These are phyloP conservation scores for Phoeniculus purpureus DNA, from an alignment of 2,797 vertebrate genomes.

Conservation along the genomic window DNA sequence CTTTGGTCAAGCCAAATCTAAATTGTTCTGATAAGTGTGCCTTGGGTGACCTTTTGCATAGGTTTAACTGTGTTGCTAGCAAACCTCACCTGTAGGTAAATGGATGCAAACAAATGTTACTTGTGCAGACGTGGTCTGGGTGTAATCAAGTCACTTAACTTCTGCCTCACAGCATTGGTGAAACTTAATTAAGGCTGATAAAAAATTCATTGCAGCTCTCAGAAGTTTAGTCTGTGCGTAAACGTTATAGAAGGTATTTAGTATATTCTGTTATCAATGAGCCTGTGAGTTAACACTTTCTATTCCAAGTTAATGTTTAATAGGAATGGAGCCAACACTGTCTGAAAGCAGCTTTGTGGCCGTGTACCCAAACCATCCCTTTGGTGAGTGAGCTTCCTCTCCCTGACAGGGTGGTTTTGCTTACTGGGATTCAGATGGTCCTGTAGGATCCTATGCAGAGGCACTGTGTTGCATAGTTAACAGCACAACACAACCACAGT, in stretches of 20 bases:
- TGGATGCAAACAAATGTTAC: background rate
- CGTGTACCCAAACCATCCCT: background rate
- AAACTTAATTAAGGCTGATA: background rate
- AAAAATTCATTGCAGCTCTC: background rate
- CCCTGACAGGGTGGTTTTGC: background rate
- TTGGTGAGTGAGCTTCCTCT: background rate
- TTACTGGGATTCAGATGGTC: background rate
- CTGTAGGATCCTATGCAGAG: background rate
- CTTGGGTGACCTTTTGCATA: background rate
- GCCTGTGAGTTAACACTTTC: background rate
- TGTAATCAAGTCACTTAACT: background rate
- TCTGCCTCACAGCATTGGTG: background rate
- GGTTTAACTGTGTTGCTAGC: background rate
- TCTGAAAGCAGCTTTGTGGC: background rate
- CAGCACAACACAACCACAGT: background rate
- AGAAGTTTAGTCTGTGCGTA: background rate
- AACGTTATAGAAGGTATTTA: background rate
- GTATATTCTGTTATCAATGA: background rate
- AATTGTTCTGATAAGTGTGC: background rate
- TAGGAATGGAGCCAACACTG: background rate
- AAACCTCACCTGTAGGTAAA: background rate
- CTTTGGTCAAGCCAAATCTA: background rate
- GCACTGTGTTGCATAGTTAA: accelerated
- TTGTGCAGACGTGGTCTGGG: background rate
- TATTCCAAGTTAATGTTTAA: background rate